phyloP scores from a whole-genome alignment of 2,888 invertebrate species.

The Argyra leucocephala region DNA sequence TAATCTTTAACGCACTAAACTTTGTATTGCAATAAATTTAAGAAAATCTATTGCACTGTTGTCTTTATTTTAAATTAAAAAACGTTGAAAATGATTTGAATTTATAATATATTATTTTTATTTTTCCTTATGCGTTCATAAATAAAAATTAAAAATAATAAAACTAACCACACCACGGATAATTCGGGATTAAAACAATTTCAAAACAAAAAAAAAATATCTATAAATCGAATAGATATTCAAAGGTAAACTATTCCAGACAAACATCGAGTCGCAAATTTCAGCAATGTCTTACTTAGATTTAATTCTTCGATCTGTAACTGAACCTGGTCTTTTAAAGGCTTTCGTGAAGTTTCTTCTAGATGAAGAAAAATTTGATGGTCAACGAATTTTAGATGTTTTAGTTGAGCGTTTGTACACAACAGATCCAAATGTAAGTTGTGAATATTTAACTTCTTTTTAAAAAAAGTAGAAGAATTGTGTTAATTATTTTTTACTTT shows the following conservation, averaged over 20 bases:
- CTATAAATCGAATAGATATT: constrained; percentile 39
- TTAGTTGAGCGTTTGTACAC: constrained; percentile 69
- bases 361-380: constrained; percentile 73
- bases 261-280: constrained; percentile 75
- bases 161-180: constrained; percentile 39
- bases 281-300: constrained; percentile 91
- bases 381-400: constrained; percentile 68
- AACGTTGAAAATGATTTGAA: background rate
- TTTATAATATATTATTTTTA: background rate
- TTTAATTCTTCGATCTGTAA: constrained; percentile 76
- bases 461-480: background rate
- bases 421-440: constrained; percentile 58
- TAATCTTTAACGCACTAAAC: no score
- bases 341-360: constrained; percentile 78
- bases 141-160: constrained; percentile 8
- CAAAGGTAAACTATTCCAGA: constrained; percentile 58
- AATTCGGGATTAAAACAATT: constrained; percentile 34
- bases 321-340: constrained; percentile 71
- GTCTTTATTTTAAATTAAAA: no score
- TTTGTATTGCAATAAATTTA: no score
- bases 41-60: no score
- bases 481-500: constrained; percentile 25
- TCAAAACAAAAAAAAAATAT: background rate
- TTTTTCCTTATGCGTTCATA: background rate
- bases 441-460: constrained; percentile 1